Percentiles rank a stretch among this genome's conserved stretches.
These are phyloP conservation scores for Hiodon alosoides DNA, from an alignment of 2,113 vertebrate species.

Conservation along the genomic window DNA sequence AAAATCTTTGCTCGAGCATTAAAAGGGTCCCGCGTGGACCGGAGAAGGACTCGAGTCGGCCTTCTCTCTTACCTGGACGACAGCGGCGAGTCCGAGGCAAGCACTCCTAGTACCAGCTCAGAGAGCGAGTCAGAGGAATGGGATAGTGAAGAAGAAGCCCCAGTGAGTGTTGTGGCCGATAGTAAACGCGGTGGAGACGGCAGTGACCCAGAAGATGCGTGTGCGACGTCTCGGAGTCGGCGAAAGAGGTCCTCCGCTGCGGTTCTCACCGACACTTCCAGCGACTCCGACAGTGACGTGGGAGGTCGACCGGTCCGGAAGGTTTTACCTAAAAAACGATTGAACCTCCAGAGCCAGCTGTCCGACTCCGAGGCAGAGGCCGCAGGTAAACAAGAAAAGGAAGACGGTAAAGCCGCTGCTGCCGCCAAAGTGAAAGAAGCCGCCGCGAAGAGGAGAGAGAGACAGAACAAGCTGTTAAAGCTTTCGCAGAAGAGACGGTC, in stretches of 20 bases:
- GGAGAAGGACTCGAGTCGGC: constrained; percentile 15
- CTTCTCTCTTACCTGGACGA: constrained; percentile 8
- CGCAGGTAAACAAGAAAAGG: not conserved
- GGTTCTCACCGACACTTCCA: constrained; percentile 10
- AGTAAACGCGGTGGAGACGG: not conserved
- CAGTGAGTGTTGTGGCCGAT: not conserved
- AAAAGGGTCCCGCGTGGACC: constrained; percentile 6
- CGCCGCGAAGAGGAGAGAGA: constrained; percentile 5
- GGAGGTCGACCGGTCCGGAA: constrained; percentile 3
- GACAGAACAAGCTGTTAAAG: constrained; percentile 9
- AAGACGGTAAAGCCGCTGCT: not conserved
- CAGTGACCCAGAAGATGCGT: constrained; percentile 10
- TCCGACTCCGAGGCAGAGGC: constrained; percentile 10
- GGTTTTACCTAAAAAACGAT: constrained; percentile 9
- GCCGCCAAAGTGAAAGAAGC: not conserved
- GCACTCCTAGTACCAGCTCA: not conserved
- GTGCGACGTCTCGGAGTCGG: not conserved
- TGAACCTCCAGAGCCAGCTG: not conserved
- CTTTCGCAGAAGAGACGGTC: constrained; percentile 16
- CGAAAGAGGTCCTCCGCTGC: constrained; percentile 7
- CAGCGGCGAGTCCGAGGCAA: not conserved
- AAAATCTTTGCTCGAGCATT: not conserved
- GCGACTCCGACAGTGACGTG: constrained; percentile 17
- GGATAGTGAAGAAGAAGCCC: not conserved
- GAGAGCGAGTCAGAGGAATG: not conserved